These are phyloP conservation scores for Oreochromis tanganicae DNA, from an alignment of 2,113 vertebrate species.

Conservation along the genomic window DNA sequence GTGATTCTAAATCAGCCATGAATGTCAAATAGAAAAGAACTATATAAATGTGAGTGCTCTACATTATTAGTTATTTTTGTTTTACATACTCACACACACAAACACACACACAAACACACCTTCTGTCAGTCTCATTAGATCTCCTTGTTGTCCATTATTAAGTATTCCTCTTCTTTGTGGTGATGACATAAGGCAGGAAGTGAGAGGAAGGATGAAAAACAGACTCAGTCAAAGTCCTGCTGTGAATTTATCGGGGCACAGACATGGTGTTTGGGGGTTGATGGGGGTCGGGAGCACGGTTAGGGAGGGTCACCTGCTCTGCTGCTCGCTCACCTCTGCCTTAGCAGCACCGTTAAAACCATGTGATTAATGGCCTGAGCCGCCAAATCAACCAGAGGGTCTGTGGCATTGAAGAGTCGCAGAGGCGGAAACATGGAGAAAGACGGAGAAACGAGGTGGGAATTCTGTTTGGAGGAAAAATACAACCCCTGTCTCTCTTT, in stretches of 20 bases:
- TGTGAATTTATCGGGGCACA: conserved; percentile 27
- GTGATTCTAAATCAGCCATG: not conserved
- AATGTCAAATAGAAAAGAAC: not conserved
- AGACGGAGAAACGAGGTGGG: conserved; percentile 38
- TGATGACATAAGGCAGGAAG: conserved; percentile 33
- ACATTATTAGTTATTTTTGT: not conserved
- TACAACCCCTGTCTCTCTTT: conserved; percentile 34
- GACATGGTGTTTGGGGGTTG: not conserved
- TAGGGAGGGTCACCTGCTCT: conserved; percentile 32
- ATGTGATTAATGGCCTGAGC: conserved; percentile 40
- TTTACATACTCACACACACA: not conserved
- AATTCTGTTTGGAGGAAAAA: conserved; percentile 33
- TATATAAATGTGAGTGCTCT: not conserved
- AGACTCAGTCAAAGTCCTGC: conserved; percentile 4
- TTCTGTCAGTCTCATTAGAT: not conserved
- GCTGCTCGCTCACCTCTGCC: conserved; percentile 24
- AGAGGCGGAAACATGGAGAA: conserved; percentile 37
- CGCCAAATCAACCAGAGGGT: conserved; percentile 26
- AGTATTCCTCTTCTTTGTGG: not conserved
- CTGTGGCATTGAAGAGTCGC: conserved; percentile 32
- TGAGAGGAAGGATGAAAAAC: not conserved
- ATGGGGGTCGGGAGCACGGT: not conserved
- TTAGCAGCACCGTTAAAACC: conserved; percentile 7
- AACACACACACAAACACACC: not conserved
- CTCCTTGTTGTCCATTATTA: not conserved